Conservation (phyloP, 2,797 vertebrate genomes). For the Glossophaga mutica region DNA sequence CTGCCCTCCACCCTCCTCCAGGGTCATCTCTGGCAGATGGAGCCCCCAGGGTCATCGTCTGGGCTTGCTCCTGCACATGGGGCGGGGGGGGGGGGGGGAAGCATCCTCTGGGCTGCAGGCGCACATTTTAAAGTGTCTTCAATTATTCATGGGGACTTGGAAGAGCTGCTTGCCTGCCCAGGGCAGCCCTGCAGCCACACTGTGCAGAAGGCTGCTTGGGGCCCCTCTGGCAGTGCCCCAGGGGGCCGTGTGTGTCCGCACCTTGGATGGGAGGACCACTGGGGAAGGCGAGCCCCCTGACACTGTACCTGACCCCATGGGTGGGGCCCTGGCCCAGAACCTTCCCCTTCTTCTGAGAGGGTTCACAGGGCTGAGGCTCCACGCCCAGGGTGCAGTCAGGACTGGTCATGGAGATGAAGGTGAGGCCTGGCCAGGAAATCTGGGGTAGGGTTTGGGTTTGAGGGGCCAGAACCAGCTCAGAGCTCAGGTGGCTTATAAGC, state of each 20-base stretch:
- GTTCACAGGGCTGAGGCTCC: neutral
- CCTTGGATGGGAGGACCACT: neutral
- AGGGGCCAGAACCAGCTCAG: neutral
- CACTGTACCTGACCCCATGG: neutral
- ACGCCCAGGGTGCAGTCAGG: neutral
- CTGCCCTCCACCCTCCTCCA: neutral
- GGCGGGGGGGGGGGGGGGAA: neutral
- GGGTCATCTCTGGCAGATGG: neutral
- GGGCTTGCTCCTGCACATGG: rapidly evolving
- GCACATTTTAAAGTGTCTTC: constrained; percentile 24
- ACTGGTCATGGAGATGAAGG: neutral
- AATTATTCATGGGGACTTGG: constrained; percentile 59
- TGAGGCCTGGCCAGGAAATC: neutral
- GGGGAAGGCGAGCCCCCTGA: neutral
- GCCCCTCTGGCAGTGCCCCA: neutral
- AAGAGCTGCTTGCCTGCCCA: neutral
- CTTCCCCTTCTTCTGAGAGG: neutral
- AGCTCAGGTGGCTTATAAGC: neutral
- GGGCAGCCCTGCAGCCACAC: neutral
- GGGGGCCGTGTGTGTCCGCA: neutral
- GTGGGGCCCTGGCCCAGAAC: neutral
- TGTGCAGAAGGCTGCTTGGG: neutral
- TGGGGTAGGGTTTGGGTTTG: neutral
- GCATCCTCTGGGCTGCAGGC: neutral
- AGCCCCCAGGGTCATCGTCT: neutral